Base-by-base conservation (phyloP, 1,140 invertebrate genomes). In the Papilio aristodemus region DNA sequence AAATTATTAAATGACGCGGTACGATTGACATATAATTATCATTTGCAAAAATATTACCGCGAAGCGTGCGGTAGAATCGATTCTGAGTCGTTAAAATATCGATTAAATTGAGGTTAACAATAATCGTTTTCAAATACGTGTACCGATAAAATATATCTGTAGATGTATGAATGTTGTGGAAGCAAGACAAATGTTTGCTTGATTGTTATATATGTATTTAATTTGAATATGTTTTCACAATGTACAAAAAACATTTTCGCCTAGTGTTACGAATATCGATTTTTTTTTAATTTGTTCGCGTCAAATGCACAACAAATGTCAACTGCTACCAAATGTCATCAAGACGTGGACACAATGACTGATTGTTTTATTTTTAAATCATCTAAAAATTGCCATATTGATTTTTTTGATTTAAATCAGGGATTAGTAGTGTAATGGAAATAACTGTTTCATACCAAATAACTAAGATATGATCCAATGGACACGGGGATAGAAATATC, bases 301-400 rank as follows among this genome's bases (percentile, higher is more conserved):
- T 50, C 46, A 19, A 50, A 4, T 50, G 46, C 19, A 50, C 46
- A 22, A 50, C 2, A 50, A 54, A 22, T 22, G 46, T 22, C 46
- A 54, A 10, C 11, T 54, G 13, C 0, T 25, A 11, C 4, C 19
- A 54, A 54, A 25, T 10, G 46, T 25, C 46, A 25, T n/a, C n/a
- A 54, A 54, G 22, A 25, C 14, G 14, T 7, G 46, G 46, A 50
- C 19, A 50, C 46, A 22, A 50, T 46, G 43, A 10, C 8, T 54
- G 43, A 46, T 8, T 50, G 14, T 50, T 50, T 46, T 22, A 22
- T 43, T 43, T 43, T 5, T 10, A 32, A 32, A 3, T 32, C 27
- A 32, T 32, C 22, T 19, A 54, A 54, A 54, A 19, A 54, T 22
- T 54, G 46, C 46, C 46, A 54, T 54, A 54, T 54, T 54, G 19